These are phyloP conservation scores for Nasua narica DNA, from an alignment of 2,797 vertebrate species.

Conservation along the genomic window DNA sequence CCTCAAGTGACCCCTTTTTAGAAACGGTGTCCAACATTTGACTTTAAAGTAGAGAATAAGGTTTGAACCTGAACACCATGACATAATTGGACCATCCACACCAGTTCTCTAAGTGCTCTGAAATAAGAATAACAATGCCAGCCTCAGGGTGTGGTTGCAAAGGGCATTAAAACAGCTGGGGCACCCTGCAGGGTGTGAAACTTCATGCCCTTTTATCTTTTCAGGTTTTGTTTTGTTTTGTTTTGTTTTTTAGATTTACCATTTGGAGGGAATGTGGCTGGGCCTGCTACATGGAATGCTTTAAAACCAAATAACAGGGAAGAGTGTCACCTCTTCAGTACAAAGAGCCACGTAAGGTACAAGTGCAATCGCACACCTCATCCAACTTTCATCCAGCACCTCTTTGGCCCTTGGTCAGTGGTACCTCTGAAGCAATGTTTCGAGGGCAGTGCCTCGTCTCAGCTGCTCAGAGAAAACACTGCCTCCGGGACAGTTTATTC, in stretches of 20 bases:
- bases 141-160: background rate
- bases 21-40: background rate
- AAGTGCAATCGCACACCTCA: background rate
- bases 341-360: background rate
- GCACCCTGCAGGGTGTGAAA: background rate
- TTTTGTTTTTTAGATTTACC: background rate
- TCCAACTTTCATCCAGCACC: background rate
- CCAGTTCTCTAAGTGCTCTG: background rate
- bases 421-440: background rate
- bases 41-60: background rate
- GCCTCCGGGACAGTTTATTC: conserved; percentile 51
- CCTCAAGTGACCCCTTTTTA: background rate
- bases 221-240: background rate
- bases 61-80: background rate
- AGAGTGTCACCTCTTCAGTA: background rate
- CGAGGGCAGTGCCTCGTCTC: background rate
- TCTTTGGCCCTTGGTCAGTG: background rate
- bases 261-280: background rate
- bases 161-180: background rate
- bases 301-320: background rate
- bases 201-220: background rate
- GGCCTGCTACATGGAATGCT: background rate
- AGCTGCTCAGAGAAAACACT: conserved; percentile 10
- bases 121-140: background rate
- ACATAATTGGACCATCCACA: background rate